phyloP scores from a whole-genome alignment of 92 coral and sea anemone genomes.

The Palythoa grandiflora region DNA sequence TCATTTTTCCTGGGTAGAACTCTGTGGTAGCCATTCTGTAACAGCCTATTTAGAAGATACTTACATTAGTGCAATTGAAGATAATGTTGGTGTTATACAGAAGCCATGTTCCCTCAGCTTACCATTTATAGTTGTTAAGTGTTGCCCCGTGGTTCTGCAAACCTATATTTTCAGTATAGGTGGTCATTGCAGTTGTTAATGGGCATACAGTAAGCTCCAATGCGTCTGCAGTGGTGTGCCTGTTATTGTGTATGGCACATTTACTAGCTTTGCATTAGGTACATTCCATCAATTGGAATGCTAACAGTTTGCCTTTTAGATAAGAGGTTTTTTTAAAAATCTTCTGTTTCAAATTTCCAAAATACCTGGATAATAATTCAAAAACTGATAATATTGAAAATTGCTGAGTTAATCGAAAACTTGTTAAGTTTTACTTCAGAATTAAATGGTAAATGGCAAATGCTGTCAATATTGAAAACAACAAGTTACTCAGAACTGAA shows the following conservation, averaged over 20 bases:
- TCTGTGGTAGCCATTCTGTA: no score
- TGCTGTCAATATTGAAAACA: no score
- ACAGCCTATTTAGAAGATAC: no score
- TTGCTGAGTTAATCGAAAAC: no score
- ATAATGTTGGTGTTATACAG: neutral
- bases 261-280: conserved; percentile 62
- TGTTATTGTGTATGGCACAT: neutral
- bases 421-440: neutral
- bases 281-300: neutral
- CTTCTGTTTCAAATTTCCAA: no score
- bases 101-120: neutral
- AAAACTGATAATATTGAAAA: no score
- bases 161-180: conserved; percentile 30
- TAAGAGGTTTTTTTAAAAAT: no score
- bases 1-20: no score
- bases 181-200: conserved; percentile 56
- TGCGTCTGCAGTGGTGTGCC: conserved; percentile 67
- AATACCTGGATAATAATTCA: no score
- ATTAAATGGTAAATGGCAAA: no score
- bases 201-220: conserved; percentile 62
- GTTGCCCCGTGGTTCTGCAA: conserved; percentile 73
- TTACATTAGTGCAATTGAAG: neutral
- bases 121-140: neutral
- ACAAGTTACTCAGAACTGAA: no score
- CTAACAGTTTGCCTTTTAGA: neutral